A percentile compares a stretch with the other conserved stretches of the same genome.
Conservation (phyloP, 1,140 invertebrate genomes). For the Aphis craccivora region DNA sequence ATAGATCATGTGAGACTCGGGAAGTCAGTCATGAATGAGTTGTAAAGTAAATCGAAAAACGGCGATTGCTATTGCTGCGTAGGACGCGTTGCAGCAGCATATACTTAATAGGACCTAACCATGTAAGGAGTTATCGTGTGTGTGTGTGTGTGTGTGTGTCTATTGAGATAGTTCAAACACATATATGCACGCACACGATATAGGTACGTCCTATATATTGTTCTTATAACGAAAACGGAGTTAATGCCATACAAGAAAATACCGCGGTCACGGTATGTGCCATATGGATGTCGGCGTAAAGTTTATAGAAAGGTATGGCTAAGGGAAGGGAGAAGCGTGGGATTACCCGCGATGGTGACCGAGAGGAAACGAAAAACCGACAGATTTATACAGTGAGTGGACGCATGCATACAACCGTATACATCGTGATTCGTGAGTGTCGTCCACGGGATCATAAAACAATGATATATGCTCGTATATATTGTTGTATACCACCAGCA, state of each 20-base stretch:
- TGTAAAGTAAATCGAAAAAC: neutral
- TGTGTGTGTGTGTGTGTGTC: neutral
- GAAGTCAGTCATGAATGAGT: neutral
- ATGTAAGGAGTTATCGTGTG: conserved; percentile 18
- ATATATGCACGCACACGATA: neutral
- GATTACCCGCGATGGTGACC: neutral
- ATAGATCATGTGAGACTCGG: neutral
- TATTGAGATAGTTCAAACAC: neutral
- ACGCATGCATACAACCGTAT: neutral
- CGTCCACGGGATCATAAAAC: neutral
- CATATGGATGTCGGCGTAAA: neutral
- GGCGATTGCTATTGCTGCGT: neutral
- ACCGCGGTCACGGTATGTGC: neutral
- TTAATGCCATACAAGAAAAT: conserved; percentile 31
- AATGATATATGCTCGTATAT: neutral
- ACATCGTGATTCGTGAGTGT: neutral
- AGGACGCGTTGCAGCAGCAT: neutral
- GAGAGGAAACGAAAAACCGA: conserved; percentile 4
- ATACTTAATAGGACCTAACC: conserved; percentile 19
- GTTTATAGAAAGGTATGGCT: neutral
- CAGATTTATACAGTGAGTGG: neutral
- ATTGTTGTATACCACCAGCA: neutral
- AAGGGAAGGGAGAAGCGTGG: neutral
- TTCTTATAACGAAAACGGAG: conserved; percentile 1
- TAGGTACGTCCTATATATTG: neutral